Base-by-base conservation (phyloP, 2,888 invertebrate species). In the Arctia plantaginis region DNA sequence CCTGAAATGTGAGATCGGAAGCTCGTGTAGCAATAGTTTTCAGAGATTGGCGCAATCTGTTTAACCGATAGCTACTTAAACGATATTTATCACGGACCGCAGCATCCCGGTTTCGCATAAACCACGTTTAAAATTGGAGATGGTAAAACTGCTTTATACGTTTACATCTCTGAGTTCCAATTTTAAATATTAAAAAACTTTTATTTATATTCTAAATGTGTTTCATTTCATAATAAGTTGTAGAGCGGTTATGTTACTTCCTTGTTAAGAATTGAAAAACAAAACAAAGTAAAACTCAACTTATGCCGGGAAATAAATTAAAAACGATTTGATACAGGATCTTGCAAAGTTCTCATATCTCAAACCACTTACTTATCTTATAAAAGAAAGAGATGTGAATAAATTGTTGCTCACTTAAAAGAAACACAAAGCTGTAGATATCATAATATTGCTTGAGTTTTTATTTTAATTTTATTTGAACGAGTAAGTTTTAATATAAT, bases 21-120 rank as follows among this genome's bases (percentile, higher is more conserved):
- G 74, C 71, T 75, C 74, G 74, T 67, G 70, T 68, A 71, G 71
- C 71, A 71, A 82, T 82, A 80, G 82, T 80, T 80, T 76, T 74
- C 72, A 69, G 69, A 77, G 80, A 82, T 84, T 74, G 77, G 74
- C 39, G 76, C 80, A 80, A 84, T 83, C 80, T 78, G 66, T 55
- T 72, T 77, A 68, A 80, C 73, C 77, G 80, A 83, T 83, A 73
- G 82, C 76, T 73, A 73, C 78, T 82, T 82, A 78, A 78, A 66
- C 51, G 77, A 84, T 76, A 82, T 84, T 82, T 82, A 82, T 82
- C 69, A 66, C 74, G 18, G 62, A 72, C 66, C 68, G 41, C 71
- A 41, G 51, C 27, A 65, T 69, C 62, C 65, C 35, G 75, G 75
- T 75, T 76, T 75, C 33, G 73, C 77, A 74, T 82, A 80, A 81